Conservation (phyloP, 2,113 vertebrate species). For the Vulpes lagopus region DNA sequence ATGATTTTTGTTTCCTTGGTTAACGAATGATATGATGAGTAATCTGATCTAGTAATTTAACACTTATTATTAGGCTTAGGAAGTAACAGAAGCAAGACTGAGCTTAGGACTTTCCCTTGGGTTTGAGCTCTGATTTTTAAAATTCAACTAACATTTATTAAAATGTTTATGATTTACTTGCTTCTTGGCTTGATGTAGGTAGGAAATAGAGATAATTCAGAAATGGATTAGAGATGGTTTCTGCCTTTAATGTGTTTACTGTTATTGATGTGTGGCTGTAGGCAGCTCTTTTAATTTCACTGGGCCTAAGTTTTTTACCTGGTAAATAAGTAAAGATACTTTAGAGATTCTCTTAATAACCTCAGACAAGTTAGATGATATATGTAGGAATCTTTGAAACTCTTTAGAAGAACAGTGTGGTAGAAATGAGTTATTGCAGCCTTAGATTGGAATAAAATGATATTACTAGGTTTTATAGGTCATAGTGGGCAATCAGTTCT, state of each 20-base stretch:
- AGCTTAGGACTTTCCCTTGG: slow-evolving; percentile 1
- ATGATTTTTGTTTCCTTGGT: slow-evolving; percentile 7
- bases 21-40: background rate
- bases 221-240: background rate
- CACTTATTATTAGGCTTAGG: slow-evolving; percentile 38
- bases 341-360: background rate
- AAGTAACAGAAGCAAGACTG: background rate
- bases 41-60: slow-evolving; percentile 12
- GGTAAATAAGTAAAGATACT: background rate
- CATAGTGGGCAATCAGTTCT: background rate
- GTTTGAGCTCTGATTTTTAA: background rate
- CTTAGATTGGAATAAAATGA: slow-evolving; percentile 22
- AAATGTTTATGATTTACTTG: background rate
- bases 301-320: slow-evolving; percentile 1
- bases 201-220: background rate
- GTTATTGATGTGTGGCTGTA: background rate
- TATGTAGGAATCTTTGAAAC: background rate
- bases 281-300: slow-evolving; percentile 45
- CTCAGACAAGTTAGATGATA: background rate
- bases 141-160: background rate
- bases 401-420: slow-evolving; percentile 5
- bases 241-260: background rate
- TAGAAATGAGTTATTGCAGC: slow-evolving; percentile 1
- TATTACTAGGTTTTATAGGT: background rate
- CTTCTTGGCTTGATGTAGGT: background rate